Conservation (phyloP, 1,140 invertebrate species). For the Papilio aristodemus region DNA sequence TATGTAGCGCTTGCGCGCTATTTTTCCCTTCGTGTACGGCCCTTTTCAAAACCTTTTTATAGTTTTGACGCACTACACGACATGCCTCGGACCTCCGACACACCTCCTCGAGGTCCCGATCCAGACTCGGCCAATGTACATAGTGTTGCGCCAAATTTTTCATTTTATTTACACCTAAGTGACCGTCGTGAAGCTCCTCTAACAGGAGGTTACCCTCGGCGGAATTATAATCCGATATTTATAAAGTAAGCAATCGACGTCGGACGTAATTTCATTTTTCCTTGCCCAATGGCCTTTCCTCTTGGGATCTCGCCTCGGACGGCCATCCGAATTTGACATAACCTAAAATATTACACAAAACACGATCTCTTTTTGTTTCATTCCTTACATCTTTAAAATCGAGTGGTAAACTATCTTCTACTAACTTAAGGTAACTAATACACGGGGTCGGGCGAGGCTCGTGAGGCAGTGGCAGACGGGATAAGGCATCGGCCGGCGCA, state of each 20-base stretch:
- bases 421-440: conserved; percentile 33
- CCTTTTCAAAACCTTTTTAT: conserved; percentile 59
- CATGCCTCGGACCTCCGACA: no score
- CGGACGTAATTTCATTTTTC: conserved; percentile 39
- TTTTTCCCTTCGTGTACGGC: conserved; percentile 25
- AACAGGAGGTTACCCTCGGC: conserved; percentile 49
- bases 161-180: conserved; percentile 73
- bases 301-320: conserved; percentile 21
- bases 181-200: conserved; percentile 66
- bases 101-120: no score
- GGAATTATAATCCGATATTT: conserved; percentile 67
- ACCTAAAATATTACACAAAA: conserved; percentile 42
- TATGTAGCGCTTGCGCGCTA: conserved; percentile 30
- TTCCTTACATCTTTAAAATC: conserved; percentile 42
- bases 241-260: conserved; percentile 49
- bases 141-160: no score
- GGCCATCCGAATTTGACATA: conserved; percentile 51
- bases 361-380: conserved; percentile 40
- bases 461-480: conserved; percentile 36
- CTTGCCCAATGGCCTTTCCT: conserved; percentile 43
- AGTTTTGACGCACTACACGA: no score
- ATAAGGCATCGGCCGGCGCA: conserved; percentile 43
- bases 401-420: conserved; percentile 39
- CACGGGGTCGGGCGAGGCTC: conserved; percentile 5
- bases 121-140: no score